Conservation (phyloP, 2,888 invertebrate genomes). For the Meiosimyza decipiens region DNA sequence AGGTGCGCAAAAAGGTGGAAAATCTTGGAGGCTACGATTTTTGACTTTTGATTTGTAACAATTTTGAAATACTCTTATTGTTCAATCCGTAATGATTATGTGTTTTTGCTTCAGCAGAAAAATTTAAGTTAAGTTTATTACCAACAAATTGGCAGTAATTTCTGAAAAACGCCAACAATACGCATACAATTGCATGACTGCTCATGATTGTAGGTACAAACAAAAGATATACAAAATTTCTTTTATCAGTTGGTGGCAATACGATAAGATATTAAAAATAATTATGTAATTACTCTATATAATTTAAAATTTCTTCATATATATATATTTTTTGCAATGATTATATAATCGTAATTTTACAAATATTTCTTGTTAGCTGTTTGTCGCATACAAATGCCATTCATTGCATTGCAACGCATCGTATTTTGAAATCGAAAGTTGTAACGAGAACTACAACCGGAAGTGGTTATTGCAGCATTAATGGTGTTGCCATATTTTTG, state of each 20-base stretch:
- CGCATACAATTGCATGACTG: too few relatives aligned
- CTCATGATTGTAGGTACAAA: too few relatives aligned
- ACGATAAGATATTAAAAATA: too few relatives aligned
- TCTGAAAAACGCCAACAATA: background rate
- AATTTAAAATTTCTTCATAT: too few relatives aligned
- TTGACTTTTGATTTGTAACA: too few relatives aligned
- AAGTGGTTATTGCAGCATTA: constrained; percentile 17
- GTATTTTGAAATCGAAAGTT: constrained; percentile 22
- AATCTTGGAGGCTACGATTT: too few relatives aligned
- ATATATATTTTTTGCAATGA: background rate
- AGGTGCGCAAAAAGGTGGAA: too few relatives aligned
- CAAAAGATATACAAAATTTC: too few relatives aligned
- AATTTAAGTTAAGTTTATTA: background rate
- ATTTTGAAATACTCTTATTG: too few relatives aligned
- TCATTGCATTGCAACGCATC: background rate
- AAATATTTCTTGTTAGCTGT: background rate
- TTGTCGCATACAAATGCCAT: constrained; percentile 14
- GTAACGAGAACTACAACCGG: constrained; percentile 24
- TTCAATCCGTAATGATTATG: background rate
- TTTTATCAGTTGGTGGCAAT: too few relatives aligned
- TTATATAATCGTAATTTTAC: constrained; percentile 17
- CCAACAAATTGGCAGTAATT: constrained; percentile 7
- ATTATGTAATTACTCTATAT: too few relatives aligned
- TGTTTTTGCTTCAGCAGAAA: background rate
- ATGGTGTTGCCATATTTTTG: constrained; percentile 28